These are phyloP conservation scores for Parapristionchus giblindavisi DNA, from an alignment of 2,888 invertebrate genomes.

Conservation along the genomic window DNA sequence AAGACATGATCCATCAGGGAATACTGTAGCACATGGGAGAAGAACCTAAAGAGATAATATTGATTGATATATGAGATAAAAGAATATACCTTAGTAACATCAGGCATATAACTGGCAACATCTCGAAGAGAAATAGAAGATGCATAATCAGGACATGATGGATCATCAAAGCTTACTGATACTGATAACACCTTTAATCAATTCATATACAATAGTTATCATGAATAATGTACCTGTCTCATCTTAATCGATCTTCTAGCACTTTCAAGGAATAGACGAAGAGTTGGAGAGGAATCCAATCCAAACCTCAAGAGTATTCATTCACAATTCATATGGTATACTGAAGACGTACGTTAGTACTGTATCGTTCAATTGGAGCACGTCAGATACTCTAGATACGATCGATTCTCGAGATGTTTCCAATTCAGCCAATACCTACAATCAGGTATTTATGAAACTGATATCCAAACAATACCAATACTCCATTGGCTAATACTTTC, in stretches of 20 bases:
- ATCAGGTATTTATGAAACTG: neutral
- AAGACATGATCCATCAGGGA: constrained; percentile 63
- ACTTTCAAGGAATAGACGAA: constrained; percentile 12
- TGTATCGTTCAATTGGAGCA: constrained; percentile 36
- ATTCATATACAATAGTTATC: neutral
- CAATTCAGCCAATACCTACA: constrained; percentile 28
- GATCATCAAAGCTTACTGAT: constrained; percentile 19
- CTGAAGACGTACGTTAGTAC: constrained; percentile 15
- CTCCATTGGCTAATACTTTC: neutral
- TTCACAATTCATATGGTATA: neutral
- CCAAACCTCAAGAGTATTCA: constrained; percentile 4
- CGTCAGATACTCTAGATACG: constrained; percentile 19
- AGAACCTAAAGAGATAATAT: constrained; percentile 49
- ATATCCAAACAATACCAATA: neutral
- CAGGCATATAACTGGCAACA: constrained; percentile 32
- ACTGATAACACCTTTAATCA: neutral
- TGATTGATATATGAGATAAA: neutral
- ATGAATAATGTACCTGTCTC: constrained; percentile 12
- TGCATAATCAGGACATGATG: constrained; percentile 11
- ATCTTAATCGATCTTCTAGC: constrained; percentile 26
- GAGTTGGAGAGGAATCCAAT: constrained; percentile 31
- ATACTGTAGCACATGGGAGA: constrained; percentile 56
- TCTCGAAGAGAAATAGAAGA: constrained; percentile 23
- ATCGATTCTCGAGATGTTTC: constrained; percentile 32
- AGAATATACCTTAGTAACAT: constrained; percentile 33